Evolutionary conservation across 2,797 vertebrate species (phyloP).

Genomic region (Fringilla coelebs): DNA sequence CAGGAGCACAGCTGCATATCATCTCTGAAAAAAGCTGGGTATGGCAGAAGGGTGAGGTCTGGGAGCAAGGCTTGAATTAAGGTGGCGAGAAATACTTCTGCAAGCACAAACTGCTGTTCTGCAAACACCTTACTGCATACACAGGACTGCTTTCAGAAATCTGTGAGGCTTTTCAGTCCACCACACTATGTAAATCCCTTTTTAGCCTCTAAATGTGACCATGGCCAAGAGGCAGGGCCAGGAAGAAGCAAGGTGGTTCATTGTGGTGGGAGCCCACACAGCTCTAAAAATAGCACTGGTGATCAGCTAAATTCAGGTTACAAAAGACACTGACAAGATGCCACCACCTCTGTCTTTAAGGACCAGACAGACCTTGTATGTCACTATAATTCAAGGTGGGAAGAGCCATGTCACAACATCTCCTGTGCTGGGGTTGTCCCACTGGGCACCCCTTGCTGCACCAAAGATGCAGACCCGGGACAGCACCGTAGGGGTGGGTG

Average conservation of each 20-base stretch:
- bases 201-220: not conserved
- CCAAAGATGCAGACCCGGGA: not conserved
- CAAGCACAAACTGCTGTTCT: not conserved
- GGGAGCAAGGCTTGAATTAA: not conserved
- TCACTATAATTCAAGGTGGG: not conserved
- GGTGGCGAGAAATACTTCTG: not conserved
- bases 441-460: not conserved
- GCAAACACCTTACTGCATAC: not conserved
- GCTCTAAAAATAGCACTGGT: not conserved
- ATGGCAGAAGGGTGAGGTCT: not conserved
- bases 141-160: not conserved
- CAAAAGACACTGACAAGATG: not conserved
- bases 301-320: not conserved
- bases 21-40: not conserved
- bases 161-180: not conserved
- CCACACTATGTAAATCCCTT: not conserved
- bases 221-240: not conserved
- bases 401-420: not conserved
- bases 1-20: not conserved
- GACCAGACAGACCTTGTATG: not conserved
- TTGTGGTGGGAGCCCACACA: not conserved
- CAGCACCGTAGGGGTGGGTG: accelerated
- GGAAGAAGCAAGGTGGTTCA: not conserved
- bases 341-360: not conserved
- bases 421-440: accelerated